Evolutionary conservation across 2,797 vertebrate species (phyloP), one percentile per base, ranked within the genome.

Genomic region (Bothrops alternatus): DNA sequence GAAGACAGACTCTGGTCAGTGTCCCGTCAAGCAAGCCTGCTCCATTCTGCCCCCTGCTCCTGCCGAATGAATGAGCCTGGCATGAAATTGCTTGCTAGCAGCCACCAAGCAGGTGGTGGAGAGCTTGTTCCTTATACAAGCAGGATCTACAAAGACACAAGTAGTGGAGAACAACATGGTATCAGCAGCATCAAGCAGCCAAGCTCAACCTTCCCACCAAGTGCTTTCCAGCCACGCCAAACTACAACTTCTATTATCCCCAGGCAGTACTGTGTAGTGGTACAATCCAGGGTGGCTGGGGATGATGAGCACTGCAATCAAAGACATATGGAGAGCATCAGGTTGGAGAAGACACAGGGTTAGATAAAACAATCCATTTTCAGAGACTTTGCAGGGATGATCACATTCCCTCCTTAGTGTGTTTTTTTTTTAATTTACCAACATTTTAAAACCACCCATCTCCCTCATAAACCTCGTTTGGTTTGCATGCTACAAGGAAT

Each of bases 91-190:
- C 85, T 93, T 0, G 90, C 91, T 89, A 91, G 86, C n/a, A 60
- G 89, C n/a, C 20, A 86, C 32, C 92, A 88, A 92, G 25, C 85
- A 73, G n/a, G 55, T 60, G 12, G 42, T 25, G 37, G 23, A 13
- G 37, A 58, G 37, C 60, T 88, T 61, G 23, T 28, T 28, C 25
- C 13, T 93, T 93, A 94, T 55, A 95, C 28, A 47, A 53, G 82
- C 93, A 11, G 94, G 82, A 90, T 94, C 97, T 97, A 90, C 50
- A 96, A 95, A 88, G 26, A 85, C 93, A 73, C 14, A 91, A 90
- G 90, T 87, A 95, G 61, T 5, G 89, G 14, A 78, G 28, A 32
- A 28, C 61, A 82, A 90, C 65, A 55, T 93, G 18, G 26, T n/a
- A 73, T 91, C 10, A 53, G 53, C 3, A 82, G 37, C 73, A 47